Percentiles rank a stretch among this genome's conserved stretches.
phyloP scores from a whole-genome alignment of 1,140 invertebrate genomes.

The Sarcophaga bullata region DNA sequence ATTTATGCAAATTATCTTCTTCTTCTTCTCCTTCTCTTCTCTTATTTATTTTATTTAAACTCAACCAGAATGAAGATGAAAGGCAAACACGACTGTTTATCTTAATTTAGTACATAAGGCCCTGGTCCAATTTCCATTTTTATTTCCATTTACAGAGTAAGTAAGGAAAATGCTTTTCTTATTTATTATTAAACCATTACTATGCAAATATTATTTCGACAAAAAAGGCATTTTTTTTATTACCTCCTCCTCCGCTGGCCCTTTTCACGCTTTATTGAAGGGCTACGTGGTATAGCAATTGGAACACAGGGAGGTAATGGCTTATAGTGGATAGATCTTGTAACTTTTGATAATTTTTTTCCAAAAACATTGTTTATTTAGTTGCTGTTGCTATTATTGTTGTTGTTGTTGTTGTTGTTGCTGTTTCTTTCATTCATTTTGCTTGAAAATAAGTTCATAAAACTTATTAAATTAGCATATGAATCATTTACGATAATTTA shows the following conservation, averaged over 20 bases:
- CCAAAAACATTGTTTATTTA: no score
- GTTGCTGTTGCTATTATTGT: no score
- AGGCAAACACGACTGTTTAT: neutral
- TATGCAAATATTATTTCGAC: constrained; percentile 6
- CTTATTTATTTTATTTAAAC: no score
- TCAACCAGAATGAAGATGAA: no score
- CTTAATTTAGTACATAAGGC: neutral
- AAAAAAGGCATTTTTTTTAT: neutral
- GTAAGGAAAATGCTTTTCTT: neutral
- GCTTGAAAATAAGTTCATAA: constrained; percentile 21
- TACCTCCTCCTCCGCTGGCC: neutral
- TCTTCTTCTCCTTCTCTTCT: no score
- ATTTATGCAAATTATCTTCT: neutral
- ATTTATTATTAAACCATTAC: neutral
- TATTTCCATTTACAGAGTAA: neutral
- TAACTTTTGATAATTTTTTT: no score
- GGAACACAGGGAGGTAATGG: neutral
- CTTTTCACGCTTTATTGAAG: neutral
- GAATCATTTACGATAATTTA: constrained; percentile 41
- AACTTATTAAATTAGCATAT: constrained; percentile 43
- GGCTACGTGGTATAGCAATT: neutral
- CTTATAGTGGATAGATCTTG: neutral
- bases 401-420: no score
- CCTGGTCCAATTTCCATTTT: neutral
- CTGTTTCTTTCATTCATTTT: neutral